Base-by-base conservation (phyloP, 1,140 invertebrate genomes). In the Drosophila kikkawai region DNA sequence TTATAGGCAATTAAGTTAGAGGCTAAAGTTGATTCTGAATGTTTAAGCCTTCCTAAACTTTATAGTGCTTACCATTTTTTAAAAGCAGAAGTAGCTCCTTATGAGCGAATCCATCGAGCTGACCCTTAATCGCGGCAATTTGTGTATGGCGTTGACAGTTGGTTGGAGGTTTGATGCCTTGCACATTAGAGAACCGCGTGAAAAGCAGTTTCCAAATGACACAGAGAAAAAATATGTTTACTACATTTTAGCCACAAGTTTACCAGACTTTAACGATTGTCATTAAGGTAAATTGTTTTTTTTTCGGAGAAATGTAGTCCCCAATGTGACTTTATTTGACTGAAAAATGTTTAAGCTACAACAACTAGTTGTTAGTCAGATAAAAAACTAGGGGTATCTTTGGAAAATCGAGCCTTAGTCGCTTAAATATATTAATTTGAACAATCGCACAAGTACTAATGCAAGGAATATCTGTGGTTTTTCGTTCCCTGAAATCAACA, bases 81-180 rank as follows among this genome's bases (percentile, higher is more conserved):
- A 13, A 19, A 19, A 17, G 6, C 50, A 19, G 12, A 17, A 0
- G 1, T 12, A 8, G 11, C 50, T 36, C 3, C 32, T 13, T 12
- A 8, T 19, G 12, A 22, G 12, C n/a, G 19, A 3, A 26, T 26
- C 1, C 12, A 15, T 15, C 6, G 45, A 22, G 45, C 11, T 19
- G 42, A 11, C 3, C 19, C 32, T 15, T 37, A 55, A 37, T 22
- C 34, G 34, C 15, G 53, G 34, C 13, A 55, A 55, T 39, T 55
- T 55, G 53, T 39, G 19, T 50, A 6, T 8, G 19, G 7, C 13
- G 53, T n/a, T 37, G 53, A 55, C 34, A 55, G 53, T 19, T 55
- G 53, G 53, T 53, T 53, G 0, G 17, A 22, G 32, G 51, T 15
- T 36, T 55, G 37, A 55, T 55, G 51, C 34, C 13, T 22, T 55